Evolutionary conservation across 2,888 invertebrate species (phyloP).

Genomic region (Heliconius hortense): DNA sequence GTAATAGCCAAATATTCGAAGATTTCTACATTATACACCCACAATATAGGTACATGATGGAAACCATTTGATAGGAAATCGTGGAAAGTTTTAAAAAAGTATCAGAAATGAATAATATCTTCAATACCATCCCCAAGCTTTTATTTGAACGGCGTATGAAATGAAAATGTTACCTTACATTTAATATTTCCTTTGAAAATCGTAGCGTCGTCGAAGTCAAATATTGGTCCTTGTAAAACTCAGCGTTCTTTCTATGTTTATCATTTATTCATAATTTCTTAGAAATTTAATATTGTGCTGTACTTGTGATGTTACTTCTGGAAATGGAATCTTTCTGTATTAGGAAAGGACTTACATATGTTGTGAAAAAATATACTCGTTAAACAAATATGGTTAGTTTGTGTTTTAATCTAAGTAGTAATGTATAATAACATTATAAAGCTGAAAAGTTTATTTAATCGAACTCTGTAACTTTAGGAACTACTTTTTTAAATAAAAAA

Average conservation of each 20-base stretch:
- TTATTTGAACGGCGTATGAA: conserved; percentile 43
- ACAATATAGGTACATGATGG: background rate
- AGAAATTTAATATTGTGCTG: conserved; percentile 17
- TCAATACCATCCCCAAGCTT: conserved; percentile 29
- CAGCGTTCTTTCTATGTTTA: conserved; percentile 32
- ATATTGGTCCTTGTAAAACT: conserved; percentile 36
- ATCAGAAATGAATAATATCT: conserved; percentile 32
- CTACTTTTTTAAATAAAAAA: background rate
- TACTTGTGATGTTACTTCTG: conserved; percentile 6
- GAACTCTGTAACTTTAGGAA: background rate
- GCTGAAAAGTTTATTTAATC: background rate
- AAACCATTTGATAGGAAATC: conserved; percentile 19
- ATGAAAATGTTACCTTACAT: conserved; percentile 44
- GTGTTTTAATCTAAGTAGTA: background rate
- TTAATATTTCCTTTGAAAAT: conserved; percentile 44
- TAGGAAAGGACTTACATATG: background rate
- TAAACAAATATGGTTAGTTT: background rate
- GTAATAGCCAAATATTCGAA: background rate
- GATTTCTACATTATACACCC: background rate
- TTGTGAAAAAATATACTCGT: background rate
- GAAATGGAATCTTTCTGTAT: background rate
- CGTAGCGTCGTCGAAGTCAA: conserved; percentile 36
- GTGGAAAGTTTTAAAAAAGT: conserved; percentile 29
- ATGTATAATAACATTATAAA: background rate
- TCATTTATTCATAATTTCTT: conserved; percentile 31